Evolutionary conservation across 2,888 invertebrate genomes (phyloP).

Genomic region (Drosophila niveifrons): DNA sequence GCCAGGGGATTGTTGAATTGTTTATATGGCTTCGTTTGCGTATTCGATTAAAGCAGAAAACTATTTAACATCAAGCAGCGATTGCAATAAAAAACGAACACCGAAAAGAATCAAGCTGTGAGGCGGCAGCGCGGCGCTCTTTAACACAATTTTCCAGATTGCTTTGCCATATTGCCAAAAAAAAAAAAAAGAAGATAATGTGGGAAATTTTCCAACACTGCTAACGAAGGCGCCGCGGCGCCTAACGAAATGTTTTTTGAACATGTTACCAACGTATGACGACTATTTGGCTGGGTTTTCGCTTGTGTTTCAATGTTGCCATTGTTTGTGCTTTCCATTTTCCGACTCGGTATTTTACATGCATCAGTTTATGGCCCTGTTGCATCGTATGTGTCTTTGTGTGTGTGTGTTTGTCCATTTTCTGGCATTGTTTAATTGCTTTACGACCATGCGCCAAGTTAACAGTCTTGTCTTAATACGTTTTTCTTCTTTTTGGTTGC

Average conservation of each 20-base stretch:
- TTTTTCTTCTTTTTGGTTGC: conserved; percentile 25
- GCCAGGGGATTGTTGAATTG: neutral
- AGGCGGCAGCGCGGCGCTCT: neutral
- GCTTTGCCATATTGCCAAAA: neutral
- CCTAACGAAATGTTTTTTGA: conserved; percentile 27
- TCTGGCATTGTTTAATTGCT: conserved; percentile 60
- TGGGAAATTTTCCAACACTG: conserved; percentile 23
- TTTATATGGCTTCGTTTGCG: conserved; percentile 8
- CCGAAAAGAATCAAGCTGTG: neutral
- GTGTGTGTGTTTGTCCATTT: conserved; percentile 32
- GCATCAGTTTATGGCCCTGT: conserved; percentile 7
- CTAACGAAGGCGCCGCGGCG: conserved; percentile 52
- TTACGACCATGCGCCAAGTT: conserved; percentile 78
- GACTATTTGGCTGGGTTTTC: conserved; percentile 16
- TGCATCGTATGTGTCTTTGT: no score
- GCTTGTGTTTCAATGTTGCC: neutral
- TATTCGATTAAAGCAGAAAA: neutral
- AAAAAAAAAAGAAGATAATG: neutral
- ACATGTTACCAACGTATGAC: conserved; percentile 14
- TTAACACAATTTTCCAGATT: neutral
- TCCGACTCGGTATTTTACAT: conserved; percentile 33
- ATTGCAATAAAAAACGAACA: neutral
- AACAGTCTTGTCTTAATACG: conserved; percentile 51
- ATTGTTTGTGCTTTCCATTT: conserved; percentile 21
- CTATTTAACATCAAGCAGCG: neutral